Base-by-base conservation (phyloP, 2,888 invertebrate species). In the Tortricodes alternella region DNA sequence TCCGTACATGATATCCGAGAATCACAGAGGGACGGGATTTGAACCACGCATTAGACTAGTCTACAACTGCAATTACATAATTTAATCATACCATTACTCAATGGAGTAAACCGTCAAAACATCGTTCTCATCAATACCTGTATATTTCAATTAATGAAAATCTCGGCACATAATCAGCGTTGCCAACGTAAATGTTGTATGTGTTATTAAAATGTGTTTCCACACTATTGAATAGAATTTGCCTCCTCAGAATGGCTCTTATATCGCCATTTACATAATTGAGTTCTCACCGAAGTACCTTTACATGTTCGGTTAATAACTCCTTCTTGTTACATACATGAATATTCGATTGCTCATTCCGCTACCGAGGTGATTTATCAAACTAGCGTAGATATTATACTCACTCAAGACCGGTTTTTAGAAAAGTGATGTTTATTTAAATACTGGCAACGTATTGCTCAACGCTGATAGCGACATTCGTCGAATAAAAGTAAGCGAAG, bases 331-430 rank as follows among this genome's bases (percentile, higher is more conserved):
- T 75, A 73, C 74, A 70, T 70, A 67, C 68, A 78, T 80, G 80
- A 83, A 84, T 83, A 81, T 79, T 77, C 73, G 73, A 81, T 83
- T 72, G 69, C 62, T 70, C 65, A 72, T 74, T 75, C 68, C 65
- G 65, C 67, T 65, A 60, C 63, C 44, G 48, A 65, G 64, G 70
- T 73, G 70, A 76, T 74, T 74, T 74, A 74, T 74, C 60, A 55
- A 46, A 58, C 60, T 62, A 24, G 60, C 58, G 62, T 59, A 50
- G 34, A 59, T 39, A 52, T 2, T 58, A 59, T 43, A 39, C 48
- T 58, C 56, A 46, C 62, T 59, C 41, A 16, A 9, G 56, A 56
- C 56, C 49, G 49, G 56, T 50, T 38, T 29, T 43, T 29, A 21
- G 53, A 50, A 50, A 56, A 50, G 37, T 56, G 44, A 56, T 56